phyloP scores from a whole-genome alignment of 2,113 vertebrate genomes.

The Hassar affinis region DNA sequence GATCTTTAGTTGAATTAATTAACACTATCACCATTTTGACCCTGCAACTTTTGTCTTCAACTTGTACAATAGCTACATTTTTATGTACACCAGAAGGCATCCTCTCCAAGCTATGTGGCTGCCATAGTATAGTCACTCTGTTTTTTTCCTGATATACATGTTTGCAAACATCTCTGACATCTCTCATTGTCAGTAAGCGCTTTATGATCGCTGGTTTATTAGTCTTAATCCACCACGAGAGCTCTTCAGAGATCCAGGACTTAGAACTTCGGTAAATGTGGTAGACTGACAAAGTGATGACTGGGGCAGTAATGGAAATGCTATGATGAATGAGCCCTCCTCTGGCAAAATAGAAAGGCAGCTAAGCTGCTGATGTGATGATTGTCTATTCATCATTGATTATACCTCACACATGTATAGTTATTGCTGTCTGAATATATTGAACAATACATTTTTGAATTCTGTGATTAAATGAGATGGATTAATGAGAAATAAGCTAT shows the following conservation, averaged over 20 bases:
- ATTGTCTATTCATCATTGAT: background rate
- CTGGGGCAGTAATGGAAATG: conserved; percentile 45
- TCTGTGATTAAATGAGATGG: background rate
- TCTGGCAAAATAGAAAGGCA: conserved; percentile 33
- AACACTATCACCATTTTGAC: background rate
- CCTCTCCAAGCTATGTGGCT: conserved; percentile 6
- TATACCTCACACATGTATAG: background rate
- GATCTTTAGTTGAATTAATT: conserved; percentile 5
- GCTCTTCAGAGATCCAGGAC: conserved; percentile 34
- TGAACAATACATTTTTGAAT: background rate
- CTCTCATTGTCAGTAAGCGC: conserved; percentile 21
- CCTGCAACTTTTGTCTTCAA: background rate
- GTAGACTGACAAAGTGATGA: conserved; percentile 30
- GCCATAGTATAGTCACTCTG: background rate
- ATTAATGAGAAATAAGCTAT: too few species aligned
- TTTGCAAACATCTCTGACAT: conserved; percentile 37
- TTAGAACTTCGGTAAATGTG: conserved; percentile 20
- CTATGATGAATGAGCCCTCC: conserved; percentile 40
- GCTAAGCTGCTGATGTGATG: conserved; percentile 15
- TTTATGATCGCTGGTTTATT: conserved; percentile 41
- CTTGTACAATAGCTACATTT: background rate
- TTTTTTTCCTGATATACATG: conserved; percentile 8
- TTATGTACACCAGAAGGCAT: conserved; percentile 12
- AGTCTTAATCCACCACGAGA: conserved; percentile 33
- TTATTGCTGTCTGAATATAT: background rate